phyloP scores from a whole-genome alignment of 2,797 vertebrate species.

The Sphenopsis melanotis region DNA sequence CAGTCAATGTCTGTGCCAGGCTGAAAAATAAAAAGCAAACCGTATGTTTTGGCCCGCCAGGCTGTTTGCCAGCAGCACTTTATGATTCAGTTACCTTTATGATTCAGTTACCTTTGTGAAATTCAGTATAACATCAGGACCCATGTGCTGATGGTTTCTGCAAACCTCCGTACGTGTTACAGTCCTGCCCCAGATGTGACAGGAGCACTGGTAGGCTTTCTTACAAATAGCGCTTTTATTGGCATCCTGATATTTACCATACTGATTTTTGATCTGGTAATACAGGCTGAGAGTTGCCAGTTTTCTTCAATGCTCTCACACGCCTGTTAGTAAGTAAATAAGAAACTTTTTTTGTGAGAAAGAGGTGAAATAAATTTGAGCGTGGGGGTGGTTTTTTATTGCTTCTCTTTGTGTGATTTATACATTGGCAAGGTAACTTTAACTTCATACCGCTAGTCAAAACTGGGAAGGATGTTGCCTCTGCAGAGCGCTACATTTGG shows the following conservation, averaged over 20 bases:
- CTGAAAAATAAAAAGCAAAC: background rate
- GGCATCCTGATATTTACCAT: background rate
- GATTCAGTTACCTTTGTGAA: constrained; percentile 3
- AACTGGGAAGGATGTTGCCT: constrained; percentile 61
- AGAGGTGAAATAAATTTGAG: background rate
- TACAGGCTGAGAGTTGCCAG: background rate
- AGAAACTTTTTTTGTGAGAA: background rate
- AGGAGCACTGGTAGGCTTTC: background rate
- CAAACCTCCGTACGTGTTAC: background rate
- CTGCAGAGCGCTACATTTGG: constrained; percentile 64
- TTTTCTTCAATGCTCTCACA: background rate
- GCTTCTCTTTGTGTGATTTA: background rate
- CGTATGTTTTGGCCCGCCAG: fast-evolving
- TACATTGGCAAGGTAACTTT: background rate
- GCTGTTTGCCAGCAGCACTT: background rate
- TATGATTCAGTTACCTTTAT: background rate
- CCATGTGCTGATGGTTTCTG: background rate
- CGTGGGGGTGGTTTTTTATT: background rate
- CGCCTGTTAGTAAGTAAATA: background rate
- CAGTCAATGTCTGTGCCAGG: background rate
- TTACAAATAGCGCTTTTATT: background rate
- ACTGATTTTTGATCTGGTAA: background rate
- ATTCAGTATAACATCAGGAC: background rate
- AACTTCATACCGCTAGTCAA: constrained; percentile 23
- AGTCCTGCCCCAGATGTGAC: background rate